A percentile compares a stretch with the other conserved stretches of the same genome.
phyloP scores from a whole-genome alignment of 2,797 vertebrate species.

The Peromyscus aztecus region DNA sequence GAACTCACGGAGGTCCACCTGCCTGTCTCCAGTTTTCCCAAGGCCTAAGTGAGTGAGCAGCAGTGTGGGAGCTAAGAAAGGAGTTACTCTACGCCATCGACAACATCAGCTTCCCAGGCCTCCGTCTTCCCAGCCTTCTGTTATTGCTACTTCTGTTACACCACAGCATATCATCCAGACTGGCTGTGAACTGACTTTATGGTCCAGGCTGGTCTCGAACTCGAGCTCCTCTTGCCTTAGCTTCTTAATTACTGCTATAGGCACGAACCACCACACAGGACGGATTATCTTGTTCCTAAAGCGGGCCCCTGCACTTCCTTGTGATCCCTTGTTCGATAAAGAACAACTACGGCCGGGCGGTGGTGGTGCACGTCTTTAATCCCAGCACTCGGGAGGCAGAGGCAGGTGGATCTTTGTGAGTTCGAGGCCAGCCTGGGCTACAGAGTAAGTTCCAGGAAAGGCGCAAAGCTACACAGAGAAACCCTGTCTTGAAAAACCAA shows the following conservation, averaged over 20 bases:
- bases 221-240: not conserved
- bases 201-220: not conserved
- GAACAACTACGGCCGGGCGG: rapidly evolving
- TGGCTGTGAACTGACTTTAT: not conserved
- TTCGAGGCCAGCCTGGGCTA: too few relatives aligned
- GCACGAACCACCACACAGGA: not conserved
- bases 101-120: not conserved
- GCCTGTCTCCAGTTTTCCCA: not conserved
- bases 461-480: too few relatives aligned
- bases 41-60: not conserved
- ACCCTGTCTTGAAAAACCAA: too few relatives aligned
- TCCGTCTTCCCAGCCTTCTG: not conserved
- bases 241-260: not conserved
- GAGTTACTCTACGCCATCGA: not conserved
- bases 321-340: not conserved
- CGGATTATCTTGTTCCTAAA: not conserved
- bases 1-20: not conserved
- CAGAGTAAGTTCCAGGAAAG: too few relatives aligned
- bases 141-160: not conserved
- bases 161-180: not conserved
- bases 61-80: rapidly evolving
- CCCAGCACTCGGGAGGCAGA: too few relatives aligned
- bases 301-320: not conserved
- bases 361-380: too few relatives aligned
- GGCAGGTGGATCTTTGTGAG: too few relatives aligned